Evolutionary conservation across 2,113 vertebrate genomes (phyloP).

Genomic region (mouse (Mus musculus)): GRCm39 chr15:103076501-103077000

Average conservation of each 20-base stretch:
- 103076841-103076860: background rate
- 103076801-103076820: background rate
- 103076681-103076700: background rate
- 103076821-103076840: background rate
- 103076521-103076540: background rate
- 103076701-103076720: background rate
- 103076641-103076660: background rate
- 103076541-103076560: background rate
- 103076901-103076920: background rate
- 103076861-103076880: background rate
- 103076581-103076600: slow-evolving; percentile 13
- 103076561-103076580: background rate
- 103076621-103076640: background rate
- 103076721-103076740: accelerated
- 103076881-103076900: background rate
- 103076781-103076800: background rate
- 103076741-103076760: background rate
- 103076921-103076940: background rate
- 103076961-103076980: background rate
- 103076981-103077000: background rate
- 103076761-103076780: background rate
- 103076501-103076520: background rate
- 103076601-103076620: background rate
- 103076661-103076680: background rate
- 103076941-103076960: background rate